These are phyloP conservation scores for Eilema sororculum DNA, from an alignment of 2,888 invertebrate species.

Conservation along the genomic window DNA sequence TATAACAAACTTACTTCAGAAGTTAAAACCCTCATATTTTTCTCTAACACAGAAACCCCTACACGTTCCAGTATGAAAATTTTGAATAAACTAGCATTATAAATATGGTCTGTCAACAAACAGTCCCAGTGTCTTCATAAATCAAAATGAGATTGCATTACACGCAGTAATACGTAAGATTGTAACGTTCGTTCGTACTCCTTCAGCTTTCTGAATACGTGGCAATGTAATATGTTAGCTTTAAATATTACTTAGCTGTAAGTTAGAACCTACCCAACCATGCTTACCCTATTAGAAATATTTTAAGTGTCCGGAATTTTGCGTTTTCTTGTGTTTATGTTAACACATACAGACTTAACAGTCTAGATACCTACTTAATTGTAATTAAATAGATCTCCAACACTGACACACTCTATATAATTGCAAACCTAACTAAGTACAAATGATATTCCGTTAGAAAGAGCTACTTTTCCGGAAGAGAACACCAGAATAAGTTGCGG, in stretches of 20 bases:
- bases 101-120: constrained; percentile 18
- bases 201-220: constrained; percentile 36
- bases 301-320: not conserved
- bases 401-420: not conserved
- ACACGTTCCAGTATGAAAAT: constrained; percentile 3
- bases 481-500: no score
- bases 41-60: not conserved
- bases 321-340: not conserved
- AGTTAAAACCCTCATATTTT: not conserved
- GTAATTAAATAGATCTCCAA: not conserved
- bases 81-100: constrained; percentile 5
- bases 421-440: not conserved
- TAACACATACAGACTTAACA: no score
- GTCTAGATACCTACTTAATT: not conserved
- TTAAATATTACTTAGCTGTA: constrained; percentile 13
- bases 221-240: constrained; percentile 19
- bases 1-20: not conserved
- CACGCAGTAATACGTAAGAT: constrained; percentile 34
- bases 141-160: constrained; percentile 53
- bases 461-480: no score
- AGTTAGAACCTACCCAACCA: not conserved
- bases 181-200: constrained; percentile 35
- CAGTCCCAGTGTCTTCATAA: constrained; percentile 30
- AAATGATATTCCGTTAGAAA: not conserved
- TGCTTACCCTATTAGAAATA: not conserved